Evolutionary conservation across 1,140 invertebrate genomes (phyloP).

Genomic region (Spodoptera litura): DNA sequence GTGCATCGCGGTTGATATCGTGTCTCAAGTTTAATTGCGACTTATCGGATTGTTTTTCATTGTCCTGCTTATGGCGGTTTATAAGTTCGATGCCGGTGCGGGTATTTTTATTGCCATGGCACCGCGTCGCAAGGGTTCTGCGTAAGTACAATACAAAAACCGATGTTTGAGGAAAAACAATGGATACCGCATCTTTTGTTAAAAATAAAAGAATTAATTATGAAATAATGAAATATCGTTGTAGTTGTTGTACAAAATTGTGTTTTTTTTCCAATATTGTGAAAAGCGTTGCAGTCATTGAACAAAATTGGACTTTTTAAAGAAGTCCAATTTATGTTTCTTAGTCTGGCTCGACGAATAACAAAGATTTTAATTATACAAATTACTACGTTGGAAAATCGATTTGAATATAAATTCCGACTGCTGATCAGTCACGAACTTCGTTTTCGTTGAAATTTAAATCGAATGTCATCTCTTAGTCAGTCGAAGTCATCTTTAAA

Average conservation of each 20-base stretch:
- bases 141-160: not conserved
- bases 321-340: not conserved
- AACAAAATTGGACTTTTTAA: not conserved
- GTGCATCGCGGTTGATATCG: slow-evolving; percentile 36
- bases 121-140: not conserved
- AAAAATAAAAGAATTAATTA: too few species aligned
- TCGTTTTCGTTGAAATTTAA: slow-evolving; percentile 5
- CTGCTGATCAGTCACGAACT: slow-evolving; percentile 19
- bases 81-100: slow-evolving; percentile 17
- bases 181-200: too few species aligned
- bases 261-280: too few species aligned
- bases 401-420: slow-evolving; percentile 19
- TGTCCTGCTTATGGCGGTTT: slow-evolving; percentile 44
- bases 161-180: not conserved
- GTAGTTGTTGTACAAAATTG: too few species aligned
- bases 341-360: not conserved
- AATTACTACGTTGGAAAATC: slow-evolving; percentile 26
- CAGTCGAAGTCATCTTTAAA: slow-evolving; percentile 21
- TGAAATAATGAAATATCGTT: too few species aligned
- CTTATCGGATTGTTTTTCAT: slow-evolving; percentile 48
- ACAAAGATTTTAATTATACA: slow-evolving; percentile 14
- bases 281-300: too few species aligned
- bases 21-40: slow-evolving; percentile 43
- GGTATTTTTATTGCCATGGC: slow-evolving; percentile 27
- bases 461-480: slow-evolving; percentile 11